These are phyloP conservation scores for Oceanodroma leucorhoa DNA, from an alignment of 2,797 vertebrate species.

Conservation along the genomic window DNA sequence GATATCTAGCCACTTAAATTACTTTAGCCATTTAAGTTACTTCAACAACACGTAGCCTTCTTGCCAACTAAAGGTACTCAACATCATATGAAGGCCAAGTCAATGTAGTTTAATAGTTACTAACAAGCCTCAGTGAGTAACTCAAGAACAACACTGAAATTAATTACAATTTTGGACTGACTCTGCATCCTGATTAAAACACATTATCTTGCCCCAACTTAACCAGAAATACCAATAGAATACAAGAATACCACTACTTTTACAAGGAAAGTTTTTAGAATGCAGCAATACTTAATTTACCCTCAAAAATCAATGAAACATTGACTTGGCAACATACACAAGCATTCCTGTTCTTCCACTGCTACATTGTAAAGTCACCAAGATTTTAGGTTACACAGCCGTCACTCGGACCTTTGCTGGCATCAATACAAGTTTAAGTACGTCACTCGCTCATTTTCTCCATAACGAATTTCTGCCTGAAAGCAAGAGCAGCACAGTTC, in stretches of 20 bases:
- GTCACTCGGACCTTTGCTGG: neutral
- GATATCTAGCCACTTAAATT: neutral
- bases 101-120: neutral
- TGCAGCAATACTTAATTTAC: neutral
- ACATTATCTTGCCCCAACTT: neutral
- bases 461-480: rapidly evolving
- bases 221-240: neutral
- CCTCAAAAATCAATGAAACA: neutral
- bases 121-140: neutral
- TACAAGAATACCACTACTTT: too few relatives aligned
- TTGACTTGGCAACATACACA: rapidly evolving
- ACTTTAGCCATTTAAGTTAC: neutral
- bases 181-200: neutral
- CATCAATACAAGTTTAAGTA: neutral
- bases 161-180: neutral
- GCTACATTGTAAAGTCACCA: rapidly evolving
- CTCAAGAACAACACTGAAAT: neutral
- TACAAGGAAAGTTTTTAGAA: neutral
- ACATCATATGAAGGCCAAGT: neutral
- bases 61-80: neutral
- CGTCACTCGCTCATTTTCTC: neutral
- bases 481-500: neutral
- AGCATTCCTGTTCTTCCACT: rapidly evolving
- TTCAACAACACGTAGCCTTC: rapidly evolving
- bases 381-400: neutral